These are phyloP conservation scores for Mustelus asterias DNA, from an alignment of 2,113 vertebrate species.

Conservation along the genomic window DNA sequence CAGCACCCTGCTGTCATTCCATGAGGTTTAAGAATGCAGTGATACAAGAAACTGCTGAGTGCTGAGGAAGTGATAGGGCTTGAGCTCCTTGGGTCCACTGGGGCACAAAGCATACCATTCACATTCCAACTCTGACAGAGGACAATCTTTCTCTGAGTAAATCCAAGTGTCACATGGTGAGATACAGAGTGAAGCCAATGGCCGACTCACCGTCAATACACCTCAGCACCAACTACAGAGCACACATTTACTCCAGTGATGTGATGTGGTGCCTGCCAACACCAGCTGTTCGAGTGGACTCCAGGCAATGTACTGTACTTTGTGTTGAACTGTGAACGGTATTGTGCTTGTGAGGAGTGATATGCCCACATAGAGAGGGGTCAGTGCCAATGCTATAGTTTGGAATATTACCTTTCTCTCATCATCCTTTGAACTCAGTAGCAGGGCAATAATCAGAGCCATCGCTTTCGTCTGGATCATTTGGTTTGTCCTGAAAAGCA, in stretches of 20 bases:
- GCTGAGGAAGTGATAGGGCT: neutral
- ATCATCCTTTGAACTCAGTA: conserved; percentile 66
- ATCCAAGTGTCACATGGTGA: neutral
- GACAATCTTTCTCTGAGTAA: neutral
- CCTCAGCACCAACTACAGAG: neutral
- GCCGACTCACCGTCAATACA: neutral
- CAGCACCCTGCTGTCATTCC: no score
- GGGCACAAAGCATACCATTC: no score
- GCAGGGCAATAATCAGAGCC: conserved; percentile 84
- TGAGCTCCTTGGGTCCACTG: neutral
- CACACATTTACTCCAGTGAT: neutral
- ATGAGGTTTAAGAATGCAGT: neutral
- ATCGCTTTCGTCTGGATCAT: conserved; percentile 94
- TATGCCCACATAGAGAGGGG: neutral
- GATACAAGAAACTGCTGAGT: neutral
- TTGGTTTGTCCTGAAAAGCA: conserved; percentile 66
- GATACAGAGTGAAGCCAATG: neutral
- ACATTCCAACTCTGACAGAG: neutral
- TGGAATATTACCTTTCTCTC: conserved; percentile 66
- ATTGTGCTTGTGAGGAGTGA: neutral
- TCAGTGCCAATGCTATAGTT: neutral
- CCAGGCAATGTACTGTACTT: neutral
- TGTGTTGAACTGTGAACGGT: neutral
- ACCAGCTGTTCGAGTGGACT: neutral
- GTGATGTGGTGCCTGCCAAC: neutral